Evolutionary conservation across 2,797 vertebrate genomes (phyloP), one percentile per base, ranked within the genome.

Genomic region (Melanotaenia trifasciata): DNA sequence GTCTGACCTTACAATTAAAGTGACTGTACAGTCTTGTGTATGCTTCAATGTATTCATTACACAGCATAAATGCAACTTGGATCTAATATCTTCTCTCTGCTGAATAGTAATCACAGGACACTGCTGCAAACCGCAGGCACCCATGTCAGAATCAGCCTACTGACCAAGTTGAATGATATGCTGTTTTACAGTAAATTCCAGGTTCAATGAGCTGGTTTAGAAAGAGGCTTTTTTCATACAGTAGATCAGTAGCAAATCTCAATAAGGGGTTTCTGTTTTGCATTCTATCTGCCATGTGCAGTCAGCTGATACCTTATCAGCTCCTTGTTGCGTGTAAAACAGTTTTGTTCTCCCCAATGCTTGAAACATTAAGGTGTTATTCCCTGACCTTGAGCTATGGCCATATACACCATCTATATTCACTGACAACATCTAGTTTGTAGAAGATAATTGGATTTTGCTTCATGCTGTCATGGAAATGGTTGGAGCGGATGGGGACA

Each of bases 401-500:
- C 87, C 84, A 72, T 65, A 78, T 60, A 76, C 78, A 76, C 88
- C 88, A 93, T 94, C 88, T 93, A 92, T 91, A 93, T 93, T 94
- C 93, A 92, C 88, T 84, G 90, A 92, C 93, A 93, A 91, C 87
- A 90, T 92, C 81, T 81, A 87, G 90, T 92, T 92, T 91, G 89
- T 87, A 77, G 83, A 88, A 90, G 92, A 93, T 95, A 93, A 95
- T 94, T 95, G 93, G 94, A 94, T 95, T 95, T 94, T 90, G 87
- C 90, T 71, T 86, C 92, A 93, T 89, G 93, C 89, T 88, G 90
- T 83, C 26, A 58, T 59, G 73, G 89, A 84, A 84, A 89, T 70
- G 74, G 82, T 69, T 79, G 53, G 72, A 83, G 83, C 67, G 82
- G 72, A 87, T 71, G 85, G 87, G 85, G 83, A 85, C 74, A 79